Evolutionary conservation across 2,113 vertebrate species (phyloP), one percentile per base, ranked within the genome.

Genomic region (Pelecanoides urinatrix): DNA sequence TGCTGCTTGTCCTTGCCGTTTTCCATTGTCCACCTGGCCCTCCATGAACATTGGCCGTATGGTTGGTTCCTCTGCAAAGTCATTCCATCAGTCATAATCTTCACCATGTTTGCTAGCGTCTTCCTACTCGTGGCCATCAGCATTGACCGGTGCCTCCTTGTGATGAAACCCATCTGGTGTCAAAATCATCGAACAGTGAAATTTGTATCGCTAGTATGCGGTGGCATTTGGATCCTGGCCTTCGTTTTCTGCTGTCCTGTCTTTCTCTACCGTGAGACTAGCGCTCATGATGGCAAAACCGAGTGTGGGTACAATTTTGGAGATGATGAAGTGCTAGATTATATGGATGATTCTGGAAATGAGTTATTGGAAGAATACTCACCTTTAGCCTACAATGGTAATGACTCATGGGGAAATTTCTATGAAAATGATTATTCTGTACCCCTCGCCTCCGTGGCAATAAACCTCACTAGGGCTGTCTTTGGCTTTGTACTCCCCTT

Each of bases 71-170:
- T 99, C 8, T 99, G 98, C 97, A 99, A 98, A 88, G 19, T 98
- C 68, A 93, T 99, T 68, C 98, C 98, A 2, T 95, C 98, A 8
- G 36, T 97, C 66, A 96, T 98, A 6, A 12, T 98, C 61, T 96
- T 99, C 81, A 99, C 98, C 93, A 99, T 99, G 98, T 99, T 99
- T 88, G 97, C 98, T 70, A 99, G 98, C 1, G 59, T 99, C 88
- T 98, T 99, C 92, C 97, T 98, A 1, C 97, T 99, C 0, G 76
- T 97, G 10, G 80, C 97, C 52, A 98, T 99, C 59, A 98, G 98
- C 88, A 82, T 98, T 44, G 98, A 99, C 92, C 97, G 98, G 19
- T 99, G 98, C 61, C 87, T 98, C 19, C 71, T 98, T 44, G 98
- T 99, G 13, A 90, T 97, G 75, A 98, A 96, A 77, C 98, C 99